These are phyloP conservation scores for Cerastis rubricosa DNA, from an alignment of 2,888 invertebrate species.

Conservation along the genomic window DNA sequence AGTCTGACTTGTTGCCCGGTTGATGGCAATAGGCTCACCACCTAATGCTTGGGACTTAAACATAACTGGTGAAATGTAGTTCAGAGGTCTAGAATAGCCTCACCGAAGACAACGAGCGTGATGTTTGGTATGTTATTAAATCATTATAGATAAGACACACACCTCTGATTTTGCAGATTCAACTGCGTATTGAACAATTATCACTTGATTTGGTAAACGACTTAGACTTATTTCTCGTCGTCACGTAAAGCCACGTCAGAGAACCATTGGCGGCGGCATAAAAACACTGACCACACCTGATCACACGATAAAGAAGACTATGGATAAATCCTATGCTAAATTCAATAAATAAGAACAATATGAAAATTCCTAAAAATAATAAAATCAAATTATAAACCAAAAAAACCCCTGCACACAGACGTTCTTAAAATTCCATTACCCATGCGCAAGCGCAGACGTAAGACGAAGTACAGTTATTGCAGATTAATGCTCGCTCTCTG, in stretches of 20 bases:
- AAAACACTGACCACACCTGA: too few relatives aligned
- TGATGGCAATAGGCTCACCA: background rate
- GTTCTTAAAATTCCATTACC: slow-evolving; percentile 53
- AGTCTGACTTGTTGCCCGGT: background rate
- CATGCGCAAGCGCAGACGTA: slow-evolving; percentile 55
- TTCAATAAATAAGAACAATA: background rate
- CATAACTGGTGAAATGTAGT: background rate
- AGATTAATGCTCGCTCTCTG: slow-evolving; percentile 67
- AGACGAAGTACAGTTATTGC: slow-evolving; percentile 64
- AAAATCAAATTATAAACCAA: background rate
- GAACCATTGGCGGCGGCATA: too few relatives aligned
- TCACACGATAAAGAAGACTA: too few relatives aligned
- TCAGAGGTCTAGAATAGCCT: background rate
- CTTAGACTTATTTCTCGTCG: too few relatives aligned
- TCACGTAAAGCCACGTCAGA: too few relatives aligned
- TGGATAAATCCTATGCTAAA: background rate
- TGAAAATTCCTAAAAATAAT: background rate
- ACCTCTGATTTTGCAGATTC: too few relatives aligned
- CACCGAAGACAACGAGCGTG: background rate
- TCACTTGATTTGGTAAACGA: too few relatives aligned
- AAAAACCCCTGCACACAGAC: slow-evolving; percentile 12
- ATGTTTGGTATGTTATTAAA: background rate
- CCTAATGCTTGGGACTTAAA: background rate
- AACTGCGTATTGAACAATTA: too few relatives aligned
- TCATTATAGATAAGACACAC: too few relatives aligned